Percentiles rank a stretch among this genome's conserved stretches.
Evolutionary conservation across 2,113 vertebrate genomes (phyloP).

Genomic region (Pseudolaguvia tuberculata): DNA sequence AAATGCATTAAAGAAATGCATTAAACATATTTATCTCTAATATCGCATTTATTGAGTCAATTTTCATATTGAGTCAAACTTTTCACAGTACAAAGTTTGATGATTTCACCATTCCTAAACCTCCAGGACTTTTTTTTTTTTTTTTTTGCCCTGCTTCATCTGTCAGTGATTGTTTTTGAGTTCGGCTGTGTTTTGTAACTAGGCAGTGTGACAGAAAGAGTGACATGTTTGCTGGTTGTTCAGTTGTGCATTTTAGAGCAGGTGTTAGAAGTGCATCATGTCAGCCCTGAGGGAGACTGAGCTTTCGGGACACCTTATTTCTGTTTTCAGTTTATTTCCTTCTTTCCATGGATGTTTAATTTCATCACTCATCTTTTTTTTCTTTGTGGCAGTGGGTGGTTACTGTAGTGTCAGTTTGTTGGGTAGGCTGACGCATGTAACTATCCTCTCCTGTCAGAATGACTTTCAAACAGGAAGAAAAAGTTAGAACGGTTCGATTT

Average conservation of each 20-base stretch:
- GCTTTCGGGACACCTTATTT: constrained; percentile 40
- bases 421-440: constrained; percentile 19
- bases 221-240: constrained; percentile 50
- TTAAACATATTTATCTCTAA: too few species aligned
- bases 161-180: constrained; percentile 39
- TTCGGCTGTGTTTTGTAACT: constrained; percentile 51
- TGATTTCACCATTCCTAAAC: neutral
- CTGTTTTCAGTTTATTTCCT: constrained; percentile 50
- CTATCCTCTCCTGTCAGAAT: constrained; percentile 36
- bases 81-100: neutral
- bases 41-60: too few species aligned
- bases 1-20: neutral
- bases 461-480: constrained; percentile 27
- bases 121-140: too few species aligned
- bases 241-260: constrained; percentile 57
- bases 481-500: constrained; percentile 31
- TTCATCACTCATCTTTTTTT: constrained; percentile 47
- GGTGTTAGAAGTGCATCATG: constrained; percentile 55
- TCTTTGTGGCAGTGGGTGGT: constrained; percentile 4
- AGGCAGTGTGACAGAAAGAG: constrained; percentile 55
- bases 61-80: neutral
- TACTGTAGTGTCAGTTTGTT: constrained; percentile 30
- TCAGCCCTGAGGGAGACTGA: constrained; percentile 50
- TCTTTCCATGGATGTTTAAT: constrained; percentile 47
- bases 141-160: neutral